Percentiles rank a stretch among this genome's conserved stretches.
Evolutionary conservation across 2,888 invertebrate species (phyloP).

Genomic region (Pseudanteris insignis): DNA sequence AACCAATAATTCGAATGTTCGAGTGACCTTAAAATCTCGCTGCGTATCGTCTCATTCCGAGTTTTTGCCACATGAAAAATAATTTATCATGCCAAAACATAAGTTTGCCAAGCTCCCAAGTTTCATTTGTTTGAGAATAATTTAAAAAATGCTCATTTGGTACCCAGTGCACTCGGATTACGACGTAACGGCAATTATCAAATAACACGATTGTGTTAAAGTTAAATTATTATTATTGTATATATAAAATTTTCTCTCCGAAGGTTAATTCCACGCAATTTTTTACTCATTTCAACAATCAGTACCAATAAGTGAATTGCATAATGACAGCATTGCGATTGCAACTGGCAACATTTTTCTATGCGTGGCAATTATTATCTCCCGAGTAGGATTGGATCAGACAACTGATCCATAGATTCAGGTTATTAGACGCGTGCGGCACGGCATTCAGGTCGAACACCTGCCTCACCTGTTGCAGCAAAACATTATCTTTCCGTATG

Average conservation of each 20-base stretch:
- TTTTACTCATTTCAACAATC: conserved; percentile 17
- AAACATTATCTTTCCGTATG: conserved; percentile 61
- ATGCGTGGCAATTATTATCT: conserved; percentile 55
- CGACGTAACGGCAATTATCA: no score
- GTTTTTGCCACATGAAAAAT: no score
- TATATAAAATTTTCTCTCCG: conserved; percentile 13
- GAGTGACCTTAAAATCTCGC: conserved; percentile 8
- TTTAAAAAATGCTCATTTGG: no score
- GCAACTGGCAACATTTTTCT: conserved; percentile 29
- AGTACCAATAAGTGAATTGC: conserved; percentile 37
- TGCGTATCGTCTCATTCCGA: no score
- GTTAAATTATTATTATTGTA: no score
- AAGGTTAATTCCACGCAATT: conserved; percentile 26
- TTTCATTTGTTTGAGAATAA: no score
- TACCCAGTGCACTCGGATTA: no score
- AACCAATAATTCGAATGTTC: conserved; percentile 34
- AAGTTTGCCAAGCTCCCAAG: no score
- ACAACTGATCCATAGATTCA: conserved; percentile 64
- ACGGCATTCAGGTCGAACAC: conserved; percentile 64
- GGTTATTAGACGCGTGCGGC: conserved; percentile 64
- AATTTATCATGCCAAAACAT: no score
- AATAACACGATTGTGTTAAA: no score
- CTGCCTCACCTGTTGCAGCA: conserved; percentile 67
- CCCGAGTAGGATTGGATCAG: conserved; percentile 54
- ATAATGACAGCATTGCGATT: conserved; percentile 7